Base-by-base conservation (phyloP, 2,888 invertebrate genomes). In the Netelia melanura region DNA sequence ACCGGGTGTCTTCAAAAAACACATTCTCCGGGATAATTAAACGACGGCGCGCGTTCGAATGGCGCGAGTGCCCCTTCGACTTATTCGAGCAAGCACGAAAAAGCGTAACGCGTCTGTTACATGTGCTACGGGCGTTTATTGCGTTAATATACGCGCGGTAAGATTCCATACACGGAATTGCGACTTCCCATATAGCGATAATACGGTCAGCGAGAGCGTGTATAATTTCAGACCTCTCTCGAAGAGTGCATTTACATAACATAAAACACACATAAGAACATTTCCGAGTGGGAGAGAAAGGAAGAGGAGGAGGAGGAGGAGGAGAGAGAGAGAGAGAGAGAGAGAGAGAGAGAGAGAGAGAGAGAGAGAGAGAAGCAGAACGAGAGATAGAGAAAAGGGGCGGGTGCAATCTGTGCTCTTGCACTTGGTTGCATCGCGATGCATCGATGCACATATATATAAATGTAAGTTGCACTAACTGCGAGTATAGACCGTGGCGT, bases 201-300 rank as follows among this genome's bases (percentile, higher is more conserved):
- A 70, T 83, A 85, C 78, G 82, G 71, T 81, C 56, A 48, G 58
- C 17, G 9, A 25, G 21, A 52, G 43, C 52, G 38, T 8, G 17
- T 58, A 38, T 74, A 71, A 54, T 67, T 65, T 14, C 30, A 52
- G 80, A 80, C 62, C 71, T 38, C 75, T 79, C 61, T 81, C 75
- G n/a, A 62, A 74, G 65, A 70, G 61, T 62, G 72, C 81, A 89
- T 90, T 90, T 89, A 85, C 89, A 88, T 89, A 88, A 89, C 86
- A 87, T 86, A 88, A 89, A 89, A 87, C 85, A 82, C 84, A 75
- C 71, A 75, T 83, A 80, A 80, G 79, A 83, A 80, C 70, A 79
- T 67, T 65, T 48, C 3, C 38, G 38, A 38, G 6, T 38, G 38
- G 38, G 38, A 38, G 38, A 6, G 38, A 38, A 6, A 30, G 30